phyloP scores from a whole-genome alignment of 1,140 invertebrate genomes.

The Meloidogyne floridensis region DNA sequence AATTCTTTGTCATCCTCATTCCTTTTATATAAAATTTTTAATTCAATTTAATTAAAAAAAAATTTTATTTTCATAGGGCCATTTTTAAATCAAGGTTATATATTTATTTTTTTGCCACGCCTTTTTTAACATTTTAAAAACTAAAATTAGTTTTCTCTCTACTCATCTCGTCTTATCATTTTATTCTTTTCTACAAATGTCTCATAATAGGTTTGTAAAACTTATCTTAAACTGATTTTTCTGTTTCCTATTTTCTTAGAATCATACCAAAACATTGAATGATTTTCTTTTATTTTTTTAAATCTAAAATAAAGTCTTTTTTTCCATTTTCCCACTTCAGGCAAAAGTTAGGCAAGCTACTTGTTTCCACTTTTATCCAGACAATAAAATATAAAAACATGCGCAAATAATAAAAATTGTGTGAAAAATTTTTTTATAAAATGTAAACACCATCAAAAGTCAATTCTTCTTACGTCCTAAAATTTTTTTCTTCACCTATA shows the following conservation, averaged over 20 bases:
- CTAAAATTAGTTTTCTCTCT: background rate
- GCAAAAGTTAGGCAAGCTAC: no score
- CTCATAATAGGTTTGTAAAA: no score
- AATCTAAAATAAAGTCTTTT: no score
- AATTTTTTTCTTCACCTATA: no score
- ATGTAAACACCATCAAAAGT: no score
- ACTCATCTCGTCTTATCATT: background rate
- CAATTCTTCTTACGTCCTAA: no score
- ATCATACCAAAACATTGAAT: no score
- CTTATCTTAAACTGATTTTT: no score
- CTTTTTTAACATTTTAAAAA: background rate
- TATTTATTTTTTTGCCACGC: background rate
- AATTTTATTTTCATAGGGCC: background rate
- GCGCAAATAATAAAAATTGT: background rate
- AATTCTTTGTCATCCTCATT: background rate
- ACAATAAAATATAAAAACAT: background rate
- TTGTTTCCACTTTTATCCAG: no score
- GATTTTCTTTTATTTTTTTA: background rate
- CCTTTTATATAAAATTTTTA: background rate
- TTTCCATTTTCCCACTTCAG: no score
- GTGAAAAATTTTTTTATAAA: background rate
- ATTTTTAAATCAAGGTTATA: background rate
- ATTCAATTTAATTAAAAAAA: no score
- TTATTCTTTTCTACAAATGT: background rate
- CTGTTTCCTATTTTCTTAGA: no score